These are phyloP conservation scores for Spisula solida DNA, from an alignment of 2,888 invertebrate genomes.

Conservation along the genomic window DNA sequence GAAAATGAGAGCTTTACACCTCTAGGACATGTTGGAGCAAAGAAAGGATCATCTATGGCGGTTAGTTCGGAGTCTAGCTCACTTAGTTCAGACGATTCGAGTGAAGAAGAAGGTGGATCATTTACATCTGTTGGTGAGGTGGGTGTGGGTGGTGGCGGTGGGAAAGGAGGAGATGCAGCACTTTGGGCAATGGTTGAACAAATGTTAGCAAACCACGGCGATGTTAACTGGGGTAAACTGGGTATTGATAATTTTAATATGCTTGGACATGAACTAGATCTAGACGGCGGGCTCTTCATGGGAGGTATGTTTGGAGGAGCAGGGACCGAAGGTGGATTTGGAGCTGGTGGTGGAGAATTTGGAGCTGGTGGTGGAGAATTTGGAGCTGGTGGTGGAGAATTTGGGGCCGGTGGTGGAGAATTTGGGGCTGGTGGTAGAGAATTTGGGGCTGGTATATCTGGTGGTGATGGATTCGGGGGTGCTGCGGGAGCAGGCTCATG, in stretches of 20 bases:
- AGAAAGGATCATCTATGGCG: not conserved
- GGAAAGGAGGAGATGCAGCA: not conserved
- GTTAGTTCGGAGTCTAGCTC: not conserved
- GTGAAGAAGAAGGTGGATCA: constrained; percentile 22
- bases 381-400: not conserved
- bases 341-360: not conserved
- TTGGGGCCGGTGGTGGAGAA: not conserved
- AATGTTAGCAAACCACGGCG: constrained; percentile 28
- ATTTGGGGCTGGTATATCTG: not conserved
- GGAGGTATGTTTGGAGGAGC: constrained; percentile 20
- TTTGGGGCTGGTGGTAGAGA: not conserved
- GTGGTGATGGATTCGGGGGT: not conserved
- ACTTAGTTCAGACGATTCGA: not conserved
- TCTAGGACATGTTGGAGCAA: constrained; percentile 45
- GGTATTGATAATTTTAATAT: constrained; percentile 59
- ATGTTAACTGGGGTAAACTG: constrained; percentile 53
- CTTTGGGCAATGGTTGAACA: constrained; percentile 19
- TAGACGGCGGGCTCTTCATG: constrained; percentile 35
- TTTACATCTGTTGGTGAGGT: constrained; percentile 48
- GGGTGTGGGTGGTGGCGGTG: constrained; percentile 26
- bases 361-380: not conserved
- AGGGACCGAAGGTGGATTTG: not conserved
- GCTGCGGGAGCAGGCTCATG: constrained; percentile 16
- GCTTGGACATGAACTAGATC: constrained; percentile 37
- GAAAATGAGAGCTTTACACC: constrained; percentile 49